These are phyloP conservation scores for Hydrozoanthus gracilis DNA, from an alignment of 92 coral and sea anemone species.

Conservation along the genomic window DNA sequence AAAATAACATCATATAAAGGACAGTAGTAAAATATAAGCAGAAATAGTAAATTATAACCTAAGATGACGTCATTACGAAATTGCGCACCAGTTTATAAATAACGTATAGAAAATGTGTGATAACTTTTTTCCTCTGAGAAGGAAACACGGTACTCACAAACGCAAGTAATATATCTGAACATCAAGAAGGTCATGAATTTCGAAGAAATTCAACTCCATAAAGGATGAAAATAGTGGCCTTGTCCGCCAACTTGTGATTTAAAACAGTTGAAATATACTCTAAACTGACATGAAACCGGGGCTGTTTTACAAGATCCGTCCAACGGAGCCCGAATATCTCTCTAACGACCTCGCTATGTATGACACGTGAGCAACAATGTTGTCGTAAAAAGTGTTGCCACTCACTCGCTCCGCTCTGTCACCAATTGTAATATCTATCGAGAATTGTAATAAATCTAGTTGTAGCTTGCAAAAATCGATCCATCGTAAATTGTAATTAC, in stretches of 20 bases:
- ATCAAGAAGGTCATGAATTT: slow-evolving; percentile 7
- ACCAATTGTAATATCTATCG: slow-evolving; percentile 13
- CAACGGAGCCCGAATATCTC: neutral
- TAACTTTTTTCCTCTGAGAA: slow-evolving; percentile 10
- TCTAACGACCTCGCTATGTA: slow-evolving; percentile 9
- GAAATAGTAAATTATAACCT: slow-evolving; percentile 10
- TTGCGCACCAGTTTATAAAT: slow-evolving; percentile 17
- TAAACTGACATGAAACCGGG: slow-evolving; percentile 19
- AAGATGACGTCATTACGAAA: slow-evolving; percentile 17
- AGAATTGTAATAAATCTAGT: slow-evolving; percentile 11
- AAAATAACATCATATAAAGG: slow-evolving; percentile 15
- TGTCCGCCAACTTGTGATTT: slow-evolving; percentile 14
- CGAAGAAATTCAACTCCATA: slow-evolving; percentile 8
- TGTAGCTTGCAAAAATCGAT: slow-evolving; percentile 15
- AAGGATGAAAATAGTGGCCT: slow-evolving; percentile 14
- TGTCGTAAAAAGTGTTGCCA: slow-evolving; percentile 18
- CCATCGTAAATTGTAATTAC: neutral
- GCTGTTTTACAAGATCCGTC: slow-evolving; percentile 9
- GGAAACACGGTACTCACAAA: slow-evolving; percentile 10
- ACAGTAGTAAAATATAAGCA: slow-evolving; percentile 15
- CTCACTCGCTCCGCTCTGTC: slow-evolving; percentile 16
- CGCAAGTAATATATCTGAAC: slow-evolving; percentile 15
- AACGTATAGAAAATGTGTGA: slow-evolving; percentile 13
- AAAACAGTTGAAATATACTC: slow-evolving; percentile 15
- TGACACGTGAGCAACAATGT: slow-evolving; percentile 16